Evolutionary conservation across 2,888 invertebrate species (phyloP), one percentile per base, ranked within the genome.

Genomic region (Toxonevra muliebris): DNA sequence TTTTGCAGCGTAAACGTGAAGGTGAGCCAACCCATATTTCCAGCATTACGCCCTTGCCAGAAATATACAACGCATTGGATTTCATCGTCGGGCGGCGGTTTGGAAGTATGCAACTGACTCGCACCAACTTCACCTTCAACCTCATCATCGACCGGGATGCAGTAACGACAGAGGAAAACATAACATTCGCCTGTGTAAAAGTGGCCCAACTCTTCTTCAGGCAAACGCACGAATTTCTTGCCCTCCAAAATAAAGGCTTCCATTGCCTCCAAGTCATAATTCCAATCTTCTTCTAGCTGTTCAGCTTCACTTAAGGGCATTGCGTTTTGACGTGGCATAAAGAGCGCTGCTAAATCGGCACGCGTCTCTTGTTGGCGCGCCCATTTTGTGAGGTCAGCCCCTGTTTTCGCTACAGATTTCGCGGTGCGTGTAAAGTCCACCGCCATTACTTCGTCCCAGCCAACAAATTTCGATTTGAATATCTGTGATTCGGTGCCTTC

Each of bases 1-100:
- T 95, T 96, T 84, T 94, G 94, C 75, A 95, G 87, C 74, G 96
- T 97, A 86, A 99, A 99, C 0, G 98, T 98, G 86, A 99, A 99
- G 0, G 97, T 98, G 0, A 99, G 88, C 98, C 98, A 99, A 68
- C 98, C 99, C 98, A 99, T 99, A 86, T 99, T 98, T 71, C 94
- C 92, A 2, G 98, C 98, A 80, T 96, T 94, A 62, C 94, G 88
- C 0, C 98, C 98, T 87, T 99, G 99, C 99, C 99, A 99, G 87
- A 99, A 99, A 86, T 99, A 99, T n/a, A 98, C 98, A 59, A 97
- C 95, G 87, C 97, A 97, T 80, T 95, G 94, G 79, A 92, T 93
- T 64, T 86, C 86, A 66, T 86, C 86, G 17, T 85, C 85, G 0
- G 81, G 79, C 15, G 79, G 81, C 3, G 76, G 76, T 43, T 76